Evolutionary conservation across 37 sponge, comb jelly and placozoan species (phyloP), one percentile per base, ranked within the genome.

Genomic region (Aphrocallistes beatrix): DNA sequence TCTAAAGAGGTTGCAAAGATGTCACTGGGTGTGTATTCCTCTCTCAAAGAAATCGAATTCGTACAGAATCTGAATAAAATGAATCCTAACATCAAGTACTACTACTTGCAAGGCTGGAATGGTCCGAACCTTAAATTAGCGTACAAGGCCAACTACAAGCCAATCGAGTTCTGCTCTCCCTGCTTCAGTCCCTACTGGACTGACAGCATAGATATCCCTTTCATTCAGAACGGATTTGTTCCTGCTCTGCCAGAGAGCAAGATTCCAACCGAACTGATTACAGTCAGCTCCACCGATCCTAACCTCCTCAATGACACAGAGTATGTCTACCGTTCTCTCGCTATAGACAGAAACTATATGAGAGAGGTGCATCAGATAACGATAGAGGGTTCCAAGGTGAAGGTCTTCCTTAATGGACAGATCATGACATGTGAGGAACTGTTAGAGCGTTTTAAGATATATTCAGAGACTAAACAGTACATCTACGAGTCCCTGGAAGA

Each of bases 91-190:
- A 89, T 91, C 51, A 32, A 90, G 83, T 88, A 93, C 51, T 96
- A 96, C 85, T 96, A 96, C 84, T 85, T 96, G 25, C 94, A 93
- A 37, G 94, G 92, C 38, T 96, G 91, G 92, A 93, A 93, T 82
- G 69, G 49, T 1, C 82, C 69, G 47, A 96, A 96, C 83, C 85
- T 88, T 69, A 96, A 93, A 88, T 82, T 96, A 37, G 39, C 84
- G 1, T 96, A 96, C 90, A 96, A 96, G 47, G 90, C 94, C 28
- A 88, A 91, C 83, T 96, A 96, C 82, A 75, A 83, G 39, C 96
- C 96, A 6, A 90, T 85, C 23, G 91, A 93, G 13, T 93, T 96
- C 69, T 91, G 90, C 84, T 92, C 92, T 82, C 92, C 96, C 1
- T 89, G 90, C 75, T 87, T 90, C 50, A 87, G 81, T 1, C 42